Evolutionary conservation across 2,797 vertebrate species (phyloP), one percentile per base, ranked within the genome.

Genomic region (Picus viridis): DNA sequence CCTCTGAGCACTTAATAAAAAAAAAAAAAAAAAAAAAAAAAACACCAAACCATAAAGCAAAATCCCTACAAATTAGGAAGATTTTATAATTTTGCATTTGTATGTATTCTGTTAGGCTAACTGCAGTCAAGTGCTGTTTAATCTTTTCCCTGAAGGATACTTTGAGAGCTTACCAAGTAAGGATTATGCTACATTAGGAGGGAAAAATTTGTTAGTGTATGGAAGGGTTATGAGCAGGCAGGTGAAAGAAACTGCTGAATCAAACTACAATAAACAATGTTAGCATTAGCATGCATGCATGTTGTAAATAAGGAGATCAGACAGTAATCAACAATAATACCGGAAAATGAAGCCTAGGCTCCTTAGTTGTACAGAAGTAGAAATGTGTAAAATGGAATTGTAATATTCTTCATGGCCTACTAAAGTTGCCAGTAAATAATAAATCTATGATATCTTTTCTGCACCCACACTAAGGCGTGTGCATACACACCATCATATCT

Each of bases 81-180:
- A 81, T 77, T 86, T 95, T 94, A 71, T 89, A 54, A 93, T 97
- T 97, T 95, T 79, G 2, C 91, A 86, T 89, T 57, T 94, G 54
- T 83, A 64, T 92, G 12, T 82, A 86, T 95, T 95, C 81, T 88
- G 61, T 67, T 91, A 67, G 29, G 43, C 68, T 95, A 95, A 82
- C 58, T 92, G 78, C 59, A 94, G 57, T 53, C 70, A 94, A 93
- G 54, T 89, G 32, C 4, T 86, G 95, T 96, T 96, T 72, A 95
- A 94, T 76, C 68, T 92, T 94, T 36, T 96, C 74, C 86, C 89
- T 64, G 49, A 93, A 90, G 80, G 65, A 83, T 73, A 79, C 30
- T 95, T 93, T 86, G 58, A 95, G 93, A 96, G 92, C 10, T 83
- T 85, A 94, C 68, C 78, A 92, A 95, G 88, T 82, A 94, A 65